Percentiles rank a stretch among this genome's conserved stretches.
These are phyloP conservation scores for Cnemophilus loriae DNA, from an alignment of 2,113 vertebrate genomes.

Conservation along the genomic window DNA sequence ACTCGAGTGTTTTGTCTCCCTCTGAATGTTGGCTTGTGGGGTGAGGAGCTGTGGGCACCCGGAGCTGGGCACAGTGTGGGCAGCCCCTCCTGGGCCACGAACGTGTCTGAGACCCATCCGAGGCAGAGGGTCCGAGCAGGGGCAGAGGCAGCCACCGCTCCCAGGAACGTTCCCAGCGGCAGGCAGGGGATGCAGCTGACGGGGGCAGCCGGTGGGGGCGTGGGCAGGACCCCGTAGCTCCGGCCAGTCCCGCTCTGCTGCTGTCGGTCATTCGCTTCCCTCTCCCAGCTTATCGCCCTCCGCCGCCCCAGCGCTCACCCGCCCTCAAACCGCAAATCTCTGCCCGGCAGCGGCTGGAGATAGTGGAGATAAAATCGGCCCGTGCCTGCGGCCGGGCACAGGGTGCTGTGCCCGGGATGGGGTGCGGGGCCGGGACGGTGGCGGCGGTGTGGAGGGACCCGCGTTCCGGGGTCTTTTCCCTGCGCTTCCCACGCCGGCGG, in stretches of 20 bases:
- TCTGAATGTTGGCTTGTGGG: rapidly evolving
- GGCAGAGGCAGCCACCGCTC: neutral
- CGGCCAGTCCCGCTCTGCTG: neutral
- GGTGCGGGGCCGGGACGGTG: neutral
- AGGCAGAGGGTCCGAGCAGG: neutral
- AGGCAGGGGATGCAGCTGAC: neutral
- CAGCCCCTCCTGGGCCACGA: neutral
- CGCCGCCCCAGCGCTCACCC: neutral
- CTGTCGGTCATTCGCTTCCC: neutral
- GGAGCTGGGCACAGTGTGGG: rapidly evolving
- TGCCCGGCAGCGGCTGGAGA: neutral
- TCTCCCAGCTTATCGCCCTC: neutral
- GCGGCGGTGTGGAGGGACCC: rapidly evolving
- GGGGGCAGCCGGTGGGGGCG: too few relatives aligned
- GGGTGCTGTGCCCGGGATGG: neutral
- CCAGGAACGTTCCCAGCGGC: neutral
- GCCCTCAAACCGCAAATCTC: slow-evolving; percentile 20
- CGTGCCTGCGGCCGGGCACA: rapidly evolving
- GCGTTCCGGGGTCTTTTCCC: rapidly evolving
- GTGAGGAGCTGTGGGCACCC: neutral
- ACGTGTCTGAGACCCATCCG: rapidly evolving
- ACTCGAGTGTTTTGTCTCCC: rapidly evolving
- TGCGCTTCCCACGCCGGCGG: rapidly evolving
- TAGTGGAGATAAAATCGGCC: neutral
- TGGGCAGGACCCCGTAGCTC: neutral